A percentile compares a stretch with the other conserved stretches of the same genome.
Conservation (phyloP, 2,888 invertebrate genomes). For the Sycophila texana region DNA sequence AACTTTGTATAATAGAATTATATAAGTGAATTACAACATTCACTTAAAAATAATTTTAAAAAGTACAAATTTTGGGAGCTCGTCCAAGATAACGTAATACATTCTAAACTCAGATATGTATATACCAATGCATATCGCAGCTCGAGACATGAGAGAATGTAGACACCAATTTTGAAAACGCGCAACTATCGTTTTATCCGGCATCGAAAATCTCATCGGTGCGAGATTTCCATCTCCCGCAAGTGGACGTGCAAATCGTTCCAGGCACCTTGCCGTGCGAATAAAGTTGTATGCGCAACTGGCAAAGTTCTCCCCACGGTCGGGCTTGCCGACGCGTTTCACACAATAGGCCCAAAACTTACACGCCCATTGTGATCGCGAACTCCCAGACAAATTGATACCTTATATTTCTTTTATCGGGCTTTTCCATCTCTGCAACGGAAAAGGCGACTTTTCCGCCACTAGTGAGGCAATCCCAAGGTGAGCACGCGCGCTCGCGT, state of each 20-base stretch:
- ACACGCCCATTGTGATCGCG: constrained; percentile 8
- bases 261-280: too few species aligned
- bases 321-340: background rate
- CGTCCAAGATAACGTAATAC: too few species aligned
- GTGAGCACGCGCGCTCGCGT: constrained; percentile 17
- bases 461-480: constrained; percentile 11
- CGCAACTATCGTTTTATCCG: too few species aligned
- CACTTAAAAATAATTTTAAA: too few species aligned
- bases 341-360: background rate
- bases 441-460: background rate
- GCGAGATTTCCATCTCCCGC: background rate
- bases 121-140: too few species aligned
- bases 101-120: too few species aligned
- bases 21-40: too few species aligned
- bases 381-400: constrained; percentile 35
- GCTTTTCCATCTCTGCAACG: background rate
- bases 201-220: background rate
- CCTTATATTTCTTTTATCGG: background rate
- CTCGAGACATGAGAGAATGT: too few species aligned
- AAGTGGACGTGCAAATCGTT: too few species aligned
- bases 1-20: too few species aligned
- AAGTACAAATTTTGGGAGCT: too few species aligned
- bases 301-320: background rate
- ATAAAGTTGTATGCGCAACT: background rate
- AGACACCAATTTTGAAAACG: too few species aligned